Evolutionary conservation across 2,113 vertebrate genomes (phyloP).

Genomic region (Macquaria ambigua): DNA sequence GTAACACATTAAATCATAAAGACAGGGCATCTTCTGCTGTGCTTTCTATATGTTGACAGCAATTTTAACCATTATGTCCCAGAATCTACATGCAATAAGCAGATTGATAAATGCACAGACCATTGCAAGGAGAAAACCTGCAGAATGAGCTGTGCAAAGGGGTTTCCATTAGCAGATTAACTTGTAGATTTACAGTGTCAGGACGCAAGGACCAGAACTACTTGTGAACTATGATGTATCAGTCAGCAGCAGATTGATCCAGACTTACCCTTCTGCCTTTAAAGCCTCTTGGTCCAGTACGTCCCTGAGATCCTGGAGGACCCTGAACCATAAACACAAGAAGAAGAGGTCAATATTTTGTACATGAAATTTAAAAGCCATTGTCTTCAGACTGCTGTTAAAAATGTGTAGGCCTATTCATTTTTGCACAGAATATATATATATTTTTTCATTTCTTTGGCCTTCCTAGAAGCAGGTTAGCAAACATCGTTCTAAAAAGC

Average conservation of each 20-base stretch:
- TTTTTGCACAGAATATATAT: not conserved
- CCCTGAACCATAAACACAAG: slow-evolving; percentile 84
- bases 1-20: too few species aligned
- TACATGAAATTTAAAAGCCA: not conserved
- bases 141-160: not conserved
- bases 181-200: not conserved
- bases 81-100: too few species aligned
- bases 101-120: too few species aligned
- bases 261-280: slow-evolving; percentile 91
- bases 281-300: slow-evolving; percentile 90
- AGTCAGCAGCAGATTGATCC: not conserved
- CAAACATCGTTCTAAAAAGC: not conserved
- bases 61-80: too few species aligned
- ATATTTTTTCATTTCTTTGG: not conserved
- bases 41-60: too few species aligned
- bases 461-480: not conserved
- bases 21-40: too few species aligned
- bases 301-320: slow-evolving; percentile 91
- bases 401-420: not conserved
- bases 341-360: not conserved
- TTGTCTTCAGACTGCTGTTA: too few species aligned
- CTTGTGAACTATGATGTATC: not conserved
- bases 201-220: too few species aligned
- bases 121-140: too few species aligned
- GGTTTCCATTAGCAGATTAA: not conserved